Conservation (phyloP, 53 echinoderm and acorn worm species). For the Luidia sarsii region DNA sequence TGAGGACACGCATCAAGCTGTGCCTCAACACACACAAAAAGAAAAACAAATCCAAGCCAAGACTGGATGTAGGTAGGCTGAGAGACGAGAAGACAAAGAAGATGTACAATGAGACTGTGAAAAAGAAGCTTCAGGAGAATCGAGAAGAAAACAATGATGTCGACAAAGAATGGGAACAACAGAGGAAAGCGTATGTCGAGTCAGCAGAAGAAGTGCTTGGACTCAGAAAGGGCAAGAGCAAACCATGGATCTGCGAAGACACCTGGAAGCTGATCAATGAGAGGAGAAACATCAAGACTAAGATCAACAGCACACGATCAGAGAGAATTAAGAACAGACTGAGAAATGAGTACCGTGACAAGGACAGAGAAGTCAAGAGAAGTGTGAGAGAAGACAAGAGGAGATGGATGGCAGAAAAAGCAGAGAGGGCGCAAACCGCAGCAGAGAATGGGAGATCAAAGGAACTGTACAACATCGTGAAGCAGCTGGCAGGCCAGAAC, state of each 20-base stretch:
- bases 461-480: neutral
- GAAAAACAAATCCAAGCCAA: slow-evolving; percentile 29
- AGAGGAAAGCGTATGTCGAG: neutral
- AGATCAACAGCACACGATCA: neutral
- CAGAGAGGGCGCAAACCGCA: neutral
- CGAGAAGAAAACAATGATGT: neutral
- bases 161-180: neutral
- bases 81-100: slow-evolving; percentile 6
- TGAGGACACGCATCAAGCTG: neutral
- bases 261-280: neutral
- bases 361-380: neutral
- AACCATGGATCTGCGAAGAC: slow-evolving; percentile 10
- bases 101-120: neutral
- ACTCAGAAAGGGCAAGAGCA: neutral
- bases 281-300: neutral
- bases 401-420: neutral
- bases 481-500: neutral
- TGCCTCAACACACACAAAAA: slow-evolving; percentile 5
- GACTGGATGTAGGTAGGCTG: neutral
- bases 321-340: slow-evolving; percentile 5
- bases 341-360: neutral
- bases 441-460: neutral
- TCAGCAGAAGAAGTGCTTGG: slow-evolving; percentile 15
- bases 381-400: neutral
- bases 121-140: neutral